Evolutionary conservation across 2,113 vertebrate species (phyloP).

Genomic region (Micronycteris hirsuta): DNA sequence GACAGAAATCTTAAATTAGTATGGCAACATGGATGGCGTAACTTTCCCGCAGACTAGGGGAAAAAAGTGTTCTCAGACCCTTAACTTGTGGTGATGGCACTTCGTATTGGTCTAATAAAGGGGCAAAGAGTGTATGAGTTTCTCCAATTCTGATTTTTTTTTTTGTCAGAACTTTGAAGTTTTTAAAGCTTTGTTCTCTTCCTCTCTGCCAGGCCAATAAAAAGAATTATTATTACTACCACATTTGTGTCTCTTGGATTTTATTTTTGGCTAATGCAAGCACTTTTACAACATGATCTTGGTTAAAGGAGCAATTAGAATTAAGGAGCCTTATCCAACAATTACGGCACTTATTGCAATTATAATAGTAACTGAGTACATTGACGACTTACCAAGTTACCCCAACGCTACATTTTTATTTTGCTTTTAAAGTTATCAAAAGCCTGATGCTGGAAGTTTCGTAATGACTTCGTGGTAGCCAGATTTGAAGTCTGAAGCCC

Average conservation of each 20-base stretch:
- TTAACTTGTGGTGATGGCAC: slow-evolving; percentile 78
- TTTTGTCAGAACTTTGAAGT: slow-evolving; percentile 83
- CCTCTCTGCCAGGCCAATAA: slow-evolving; percentile 85
- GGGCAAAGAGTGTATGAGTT: slow-evolving; percentile 76
- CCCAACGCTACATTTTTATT: slow-evolving; percentile 82
- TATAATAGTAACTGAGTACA: slow-evolving; percentile 76
- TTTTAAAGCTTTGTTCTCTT: slow-evolving; percentile 88
- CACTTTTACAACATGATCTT: slow-evolving; percentile 81
- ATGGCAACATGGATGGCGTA: slow-evolving; percentile 73
- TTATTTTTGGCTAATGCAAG: slow-evolving; percentile 83
- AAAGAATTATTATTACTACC: slow-evolving; percentile 89
- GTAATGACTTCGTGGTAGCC: slow-evolving; percentile 81
- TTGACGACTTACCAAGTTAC: slow-evolving; percentile 81
- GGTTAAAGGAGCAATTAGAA: slow-evolving; percentile 85
- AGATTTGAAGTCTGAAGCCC: slow-evolving; percentile 83
- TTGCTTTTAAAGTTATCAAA: slow-evolving; percentile 82
- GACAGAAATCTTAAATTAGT: slow-evolving; percentile 84
- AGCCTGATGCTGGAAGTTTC: slow-evolving; percentile 76
- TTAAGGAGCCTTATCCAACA: slow-evolving; percentile 83
- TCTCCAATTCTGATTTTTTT: slow-evolving; percentile 76
- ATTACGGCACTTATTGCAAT: slow-evolving; percentile 82
- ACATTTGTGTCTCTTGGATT: slow-evolving; percentile 87
- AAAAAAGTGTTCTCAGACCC: slow-evolving; percentile 73
- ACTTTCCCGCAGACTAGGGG: slow-evolving; percentile 74
- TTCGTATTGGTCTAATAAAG: slow-evolving; percentile 82